phyloP scores from a whole-genome alignment of 1,140 invertebrate genomes.

The Ladona fulva region DNA sequence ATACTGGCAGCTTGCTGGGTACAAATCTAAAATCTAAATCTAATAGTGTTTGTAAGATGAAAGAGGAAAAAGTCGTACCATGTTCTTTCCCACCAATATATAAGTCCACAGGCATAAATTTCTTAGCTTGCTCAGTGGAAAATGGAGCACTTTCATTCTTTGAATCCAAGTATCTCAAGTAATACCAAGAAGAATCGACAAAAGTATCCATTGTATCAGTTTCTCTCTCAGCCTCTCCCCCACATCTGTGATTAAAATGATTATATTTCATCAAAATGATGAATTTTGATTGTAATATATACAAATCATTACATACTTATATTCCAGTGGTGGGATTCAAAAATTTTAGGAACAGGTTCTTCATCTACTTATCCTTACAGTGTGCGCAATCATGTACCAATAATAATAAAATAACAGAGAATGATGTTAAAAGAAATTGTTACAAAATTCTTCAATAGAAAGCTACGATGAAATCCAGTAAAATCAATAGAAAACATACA shows the following conservation, averaged over 20 bases:
- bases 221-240: constrained; percentile 62
- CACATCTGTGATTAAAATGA: constrained; percentile 50
- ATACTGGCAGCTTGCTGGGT: too few species aligned
- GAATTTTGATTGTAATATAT: too few species aligned
- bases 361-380: constrained; percentile 66
- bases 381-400: constrained; percentile 58
- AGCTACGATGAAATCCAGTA: too few species aligned
- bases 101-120: constrained; percentile 80
- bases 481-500: too few species aligned
- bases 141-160: constrained; percentile 66
- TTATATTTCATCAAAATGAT: constrained; percentile 28
- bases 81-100: constrained; percentile 98
- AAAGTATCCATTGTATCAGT: constrained; percentile 99
- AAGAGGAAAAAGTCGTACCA: constrained; percentile 42
- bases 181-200: constrained; percentile 99
- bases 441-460: too few species aligned
- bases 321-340: too few species aligned
- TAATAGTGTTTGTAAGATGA: too few species aligned
- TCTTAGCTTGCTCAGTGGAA: constrained; percentile 45
- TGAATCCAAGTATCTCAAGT: constrained; percentile 80
- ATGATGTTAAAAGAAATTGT: too few species aligned
- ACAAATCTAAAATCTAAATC: too few species aligned
- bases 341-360: too few species aligned
- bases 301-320: too few species aligned
- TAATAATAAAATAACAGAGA: too few species aligned